Evolutionary conservation across 2,113 vertebrate genomes (phyloP).

Genomic region (Pongo pygmaeus): DNA sequence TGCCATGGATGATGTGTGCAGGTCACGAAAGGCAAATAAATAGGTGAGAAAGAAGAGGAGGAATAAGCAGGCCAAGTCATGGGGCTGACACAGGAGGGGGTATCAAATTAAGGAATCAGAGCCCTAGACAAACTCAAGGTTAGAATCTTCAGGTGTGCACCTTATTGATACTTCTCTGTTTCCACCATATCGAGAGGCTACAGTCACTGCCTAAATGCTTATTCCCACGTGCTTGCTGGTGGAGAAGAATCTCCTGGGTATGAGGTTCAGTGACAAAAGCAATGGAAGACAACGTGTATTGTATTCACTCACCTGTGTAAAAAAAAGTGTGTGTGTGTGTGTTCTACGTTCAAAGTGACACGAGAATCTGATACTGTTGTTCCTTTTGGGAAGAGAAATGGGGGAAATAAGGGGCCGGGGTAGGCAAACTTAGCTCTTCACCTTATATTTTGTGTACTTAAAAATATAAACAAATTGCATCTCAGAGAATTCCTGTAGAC

Average conservation of each 20-base stretch:
- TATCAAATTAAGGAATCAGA: background rate
- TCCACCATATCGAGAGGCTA: too few species aligned
- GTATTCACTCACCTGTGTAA: background rate
- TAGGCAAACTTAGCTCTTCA: background rate
- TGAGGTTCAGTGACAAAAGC: background rate
- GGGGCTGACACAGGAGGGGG: background rate
- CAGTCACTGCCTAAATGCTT: rapidly evolving
- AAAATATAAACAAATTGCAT: background rate
- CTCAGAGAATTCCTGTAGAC: background rate
- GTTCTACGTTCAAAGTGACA: background rate
- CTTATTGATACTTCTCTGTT: background rate
- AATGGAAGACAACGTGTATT: background rate
- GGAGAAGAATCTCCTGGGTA: background rate
- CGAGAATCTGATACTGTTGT: background rate
- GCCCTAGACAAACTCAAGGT: background rate
- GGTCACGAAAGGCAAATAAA: background rate
- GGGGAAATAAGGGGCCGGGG: background rate
- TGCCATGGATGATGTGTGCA: background rate
- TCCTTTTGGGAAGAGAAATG: background rate
- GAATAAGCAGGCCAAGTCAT: background rate
- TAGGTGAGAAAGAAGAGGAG: too few species aligned
- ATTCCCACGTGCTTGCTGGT: background rate
- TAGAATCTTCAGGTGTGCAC: background rate
- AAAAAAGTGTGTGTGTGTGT: background rate
- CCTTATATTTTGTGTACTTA: background rate